Evolutionary conservation across 2,113 vertebrate species (phyloP).

Genomic region (Syrmaticus mikado): DNA sequence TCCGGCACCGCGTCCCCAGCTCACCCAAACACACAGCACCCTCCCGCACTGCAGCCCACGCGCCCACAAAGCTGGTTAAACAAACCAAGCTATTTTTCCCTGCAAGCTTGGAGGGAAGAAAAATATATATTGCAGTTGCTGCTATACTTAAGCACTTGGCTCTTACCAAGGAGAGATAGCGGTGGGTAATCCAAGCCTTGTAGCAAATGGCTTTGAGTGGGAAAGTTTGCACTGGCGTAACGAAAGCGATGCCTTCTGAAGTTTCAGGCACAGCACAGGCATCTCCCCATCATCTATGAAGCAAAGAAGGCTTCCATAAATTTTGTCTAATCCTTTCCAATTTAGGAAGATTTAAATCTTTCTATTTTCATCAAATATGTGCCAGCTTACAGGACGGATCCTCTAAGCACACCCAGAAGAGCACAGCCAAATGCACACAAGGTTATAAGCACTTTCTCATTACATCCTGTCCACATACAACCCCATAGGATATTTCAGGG

Average conservation of each 20-base stretch:
- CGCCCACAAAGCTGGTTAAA: neutral
- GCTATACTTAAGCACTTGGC: neutral
- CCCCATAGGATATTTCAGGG: neutral
- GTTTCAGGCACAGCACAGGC: neutral
- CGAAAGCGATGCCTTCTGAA: neutral
- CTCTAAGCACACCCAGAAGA: neutral
- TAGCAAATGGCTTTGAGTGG: neutral
- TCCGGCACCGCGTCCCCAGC: neutral
- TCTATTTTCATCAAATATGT: neutral
- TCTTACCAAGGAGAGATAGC: neutral
- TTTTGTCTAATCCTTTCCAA: neutral
- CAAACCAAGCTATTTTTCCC: neutral
- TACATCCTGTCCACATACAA: neutral
- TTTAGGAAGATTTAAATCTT: neutral
- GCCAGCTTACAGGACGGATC: neutral
- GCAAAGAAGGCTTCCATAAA: neutral
- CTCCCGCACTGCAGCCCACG: neutral
- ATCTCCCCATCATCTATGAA: neutral
- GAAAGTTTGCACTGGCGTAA: neutral
- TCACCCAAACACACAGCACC: conserved; percentile 13
- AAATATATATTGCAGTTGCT: neutral
- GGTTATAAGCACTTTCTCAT: neutral
- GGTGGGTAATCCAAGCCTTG: neutral
- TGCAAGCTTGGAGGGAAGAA: neutral
- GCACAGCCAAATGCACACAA: fast-evolving